Evolutionary conservation across 2,888 invertebrate genomes (phyloP).

Genomic region (Acanthoscelides obtectus): DNA sequence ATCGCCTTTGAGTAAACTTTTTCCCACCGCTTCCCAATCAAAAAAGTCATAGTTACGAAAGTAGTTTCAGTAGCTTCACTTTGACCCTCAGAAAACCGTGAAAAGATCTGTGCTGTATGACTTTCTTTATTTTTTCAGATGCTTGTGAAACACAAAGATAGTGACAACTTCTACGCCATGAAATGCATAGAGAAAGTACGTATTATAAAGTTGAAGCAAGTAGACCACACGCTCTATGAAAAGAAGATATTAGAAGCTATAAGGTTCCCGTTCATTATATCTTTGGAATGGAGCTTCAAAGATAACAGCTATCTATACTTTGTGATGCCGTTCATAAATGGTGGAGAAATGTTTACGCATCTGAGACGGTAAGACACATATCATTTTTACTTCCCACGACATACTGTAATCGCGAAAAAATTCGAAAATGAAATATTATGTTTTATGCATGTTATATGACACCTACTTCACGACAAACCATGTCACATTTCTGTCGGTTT

Average conservation of each 20-base stretch:
- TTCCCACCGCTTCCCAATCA: too few species aligned
- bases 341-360: conserved; percentile 84
- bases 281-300: conserved; percentile 80
- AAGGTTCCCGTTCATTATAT: conserved; percentile 83
- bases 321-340: conserved; percentile 76
- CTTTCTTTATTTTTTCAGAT: conserved; percentile 26
- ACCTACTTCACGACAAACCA: too few species aligned
- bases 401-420: too few species aligned
- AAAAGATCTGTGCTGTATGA: too few species aligned
- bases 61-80: too few species aligned
- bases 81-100: too few species aligned
- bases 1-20: too few species aligned
- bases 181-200: conserved; percentile 83
- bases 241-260: conserved; percentile 83
- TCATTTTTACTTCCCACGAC: too few species aligned
- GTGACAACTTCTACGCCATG: conserved; percentile 69
- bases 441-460: too few species aligned
- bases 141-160: conserved; percentile 58
- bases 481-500: too few species aligned
- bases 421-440: too few species aligned
- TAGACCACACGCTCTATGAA: conserved; percentile 85
- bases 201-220: conserved; percentile 82
- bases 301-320: conserved; percentile 81
- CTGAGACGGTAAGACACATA: conserved; percentile 50
- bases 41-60: too few species aligned